These are phyloP conservation scores for Eremobia ochroleuca DNA, from an alignment of 2,888 invertebrate genomes.

Conservation along the genomic window DNA sequence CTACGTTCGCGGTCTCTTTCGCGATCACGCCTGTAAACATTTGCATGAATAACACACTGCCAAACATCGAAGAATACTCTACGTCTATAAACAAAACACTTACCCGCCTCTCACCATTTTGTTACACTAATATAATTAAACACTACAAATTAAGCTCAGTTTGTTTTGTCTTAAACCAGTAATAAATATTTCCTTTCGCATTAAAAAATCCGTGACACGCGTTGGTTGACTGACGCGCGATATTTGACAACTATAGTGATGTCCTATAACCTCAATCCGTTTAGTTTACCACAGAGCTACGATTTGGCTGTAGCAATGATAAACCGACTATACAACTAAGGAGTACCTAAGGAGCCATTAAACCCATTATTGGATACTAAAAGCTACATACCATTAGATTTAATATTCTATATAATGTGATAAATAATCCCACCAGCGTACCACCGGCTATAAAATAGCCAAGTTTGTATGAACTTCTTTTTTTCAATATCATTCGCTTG, in stretches of 20 bases:
- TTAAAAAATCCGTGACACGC: slow-evolving; percentile 65
- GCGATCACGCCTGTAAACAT: slow-evolving; percentile 83
- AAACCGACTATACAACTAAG: not conserved
- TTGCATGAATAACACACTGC: slow-evolving; percentile 16
- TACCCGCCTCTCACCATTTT: slow-evolving; percentile 87
- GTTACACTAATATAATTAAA: slow-evolving; percentile 40
- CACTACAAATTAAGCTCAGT: slow-evolving; percentile 52
- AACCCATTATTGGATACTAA: not conserved
- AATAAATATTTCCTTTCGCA: slow-evolving; percentile 32
- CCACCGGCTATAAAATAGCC: not conserved
- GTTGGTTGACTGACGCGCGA: slow-evolving; percentile 46
- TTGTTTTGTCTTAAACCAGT: slow-evolving; percentile 37
- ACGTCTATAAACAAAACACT: slow-evolving; percentile 61
- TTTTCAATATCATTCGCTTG: not conserved
- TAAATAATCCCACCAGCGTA: not conserved
- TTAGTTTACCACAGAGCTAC: not conserved
- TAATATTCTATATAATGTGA: not conserved
- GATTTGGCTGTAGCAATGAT: not conserved
- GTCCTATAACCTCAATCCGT: not conserved
- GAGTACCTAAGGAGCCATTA: not conserved
- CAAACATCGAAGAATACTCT: not conserved
- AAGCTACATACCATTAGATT: not conserved
- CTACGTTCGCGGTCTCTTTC: slow-evolving; percentile 89
- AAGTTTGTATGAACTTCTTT: not conserved
- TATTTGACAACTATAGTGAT: slow-evolving; percentile 50